These are phyloP conservation scores for Drosophila subpulchrella DNA, from an alignment of 1,140 invertebrate genomes.

Conservation along the genomic window DNA sequence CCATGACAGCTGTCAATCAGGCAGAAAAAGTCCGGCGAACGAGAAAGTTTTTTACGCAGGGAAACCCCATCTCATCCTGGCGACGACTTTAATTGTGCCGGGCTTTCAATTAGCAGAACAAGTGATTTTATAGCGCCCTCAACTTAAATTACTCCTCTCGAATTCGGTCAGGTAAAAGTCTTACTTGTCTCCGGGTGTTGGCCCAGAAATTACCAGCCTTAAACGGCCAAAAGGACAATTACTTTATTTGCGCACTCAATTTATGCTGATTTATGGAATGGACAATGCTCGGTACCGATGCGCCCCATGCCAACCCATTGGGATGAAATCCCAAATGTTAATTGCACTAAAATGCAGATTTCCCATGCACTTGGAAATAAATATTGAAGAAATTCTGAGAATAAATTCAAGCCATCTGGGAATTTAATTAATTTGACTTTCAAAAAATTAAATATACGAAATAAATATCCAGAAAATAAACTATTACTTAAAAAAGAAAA, in stretches of 20 bases:
- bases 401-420: no score
- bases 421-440: no score
- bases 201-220: constrained; percentile 66
- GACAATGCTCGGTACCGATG: constrained; percentile 35
- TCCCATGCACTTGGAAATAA: constrained; percentile 1
- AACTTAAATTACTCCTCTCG: constrained; percentile 20
- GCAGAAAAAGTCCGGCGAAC: constrained; percentile 11
- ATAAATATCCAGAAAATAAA: no score
- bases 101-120: constrained; percentile 73
- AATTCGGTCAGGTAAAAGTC: constrained; percentile 48
- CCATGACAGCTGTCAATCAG: constrained; percentile 78
- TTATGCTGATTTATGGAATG: constrained; percentile 69
- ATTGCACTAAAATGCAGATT: constrained; percentile 77
- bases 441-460: no score
- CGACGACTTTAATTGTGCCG: constrained; percentile 60
- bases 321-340: constrained; percentile 58
- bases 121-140: constrained; percentile 79
- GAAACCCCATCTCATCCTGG: constrained; percentile 2
- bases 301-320: constrained; percentile 16
- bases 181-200: constrained; percentile 59
- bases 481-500: no score
- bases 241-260: constrained; percentile 78
- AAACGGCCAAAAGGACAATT: constrained; percentile 63
- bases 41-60: constrained; percentile 52
- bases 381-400: no score